A percentile compares a stretch with the other conserved stretches of the same genome.
These are phyloP conservation scores for Belonocnema kinseyi DNA, from an alignment of 1,140 invertebrate species.

Conservation along the genomic window DNA sequence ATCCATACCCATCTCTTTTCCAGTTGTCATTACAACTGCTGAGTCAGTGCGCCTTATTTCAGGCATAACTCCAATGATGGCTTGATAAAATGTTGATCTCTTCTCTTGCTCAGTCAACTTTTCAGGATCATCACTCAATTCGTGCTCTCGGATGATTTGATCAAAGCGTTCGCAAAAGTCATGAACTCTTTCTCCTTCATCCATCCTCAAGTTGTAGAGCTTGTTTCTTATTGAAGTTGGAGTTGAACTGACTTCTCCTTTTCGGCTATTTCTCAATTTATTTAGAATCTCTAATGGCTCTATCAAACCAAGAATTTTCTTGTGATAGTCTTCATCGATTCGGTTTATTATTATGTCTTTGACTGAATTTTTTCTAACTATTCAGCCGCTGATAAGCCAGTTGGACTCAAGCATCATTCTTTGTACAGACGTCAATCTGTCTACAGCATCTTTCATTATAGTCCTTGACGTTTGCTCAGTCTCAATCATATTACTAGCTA, in stretches of 20 bases:
- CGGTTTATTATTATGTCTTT: constrained; percentile 53
- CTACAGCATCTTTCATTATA: constrained; percentile 38
- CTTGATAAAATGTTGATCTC: constrained; percentile 52
- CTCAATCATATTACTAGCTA: constrained; percentile 31
- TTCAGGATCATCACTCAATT: constrained; percentile 43
- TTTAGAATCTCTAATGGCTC: constrained; percentile 47
- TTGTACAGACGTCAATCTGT: constrained; percentile 37
- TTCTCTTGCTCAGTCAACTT: constrained; percentile 50
- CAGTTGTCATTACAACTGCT: constrained; percentile 22
- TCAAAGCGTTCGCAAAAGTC: constrained; percentile 50
- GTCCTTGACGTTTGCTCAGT: background rate
- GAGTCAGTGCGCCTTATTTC: constrained; percentile 44
- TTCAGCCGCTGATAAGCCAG: constrained; percentile 38
- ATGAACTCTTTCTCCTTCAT: constrained; percentile 41
- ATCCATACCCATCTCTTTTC: constrained; percentile 39
- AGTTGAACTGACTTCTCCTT: constrained; percentile 45
- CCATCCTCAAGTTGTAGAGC: constrained; percentile 46
- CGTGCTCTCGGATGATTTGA: constrained; percentile 31
- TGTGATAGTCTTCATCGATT: constrained; percentile 52
- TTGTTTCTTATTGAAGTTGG: constrained; percentile 49
- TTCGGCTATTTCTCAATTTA: constrained; percentile 47
- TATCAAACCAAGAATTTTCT: constrained; percentile 47
- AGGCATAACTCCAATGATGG: constrained; percentile 41
- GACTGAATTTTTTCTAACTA: constrained; percentile 46
- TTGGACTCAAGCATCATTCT: constrained; percentile 41